phyloP scores from a whole-genome alignment of 2,797 vertebrate genomes.

The Cuculus canorus region DNA sequence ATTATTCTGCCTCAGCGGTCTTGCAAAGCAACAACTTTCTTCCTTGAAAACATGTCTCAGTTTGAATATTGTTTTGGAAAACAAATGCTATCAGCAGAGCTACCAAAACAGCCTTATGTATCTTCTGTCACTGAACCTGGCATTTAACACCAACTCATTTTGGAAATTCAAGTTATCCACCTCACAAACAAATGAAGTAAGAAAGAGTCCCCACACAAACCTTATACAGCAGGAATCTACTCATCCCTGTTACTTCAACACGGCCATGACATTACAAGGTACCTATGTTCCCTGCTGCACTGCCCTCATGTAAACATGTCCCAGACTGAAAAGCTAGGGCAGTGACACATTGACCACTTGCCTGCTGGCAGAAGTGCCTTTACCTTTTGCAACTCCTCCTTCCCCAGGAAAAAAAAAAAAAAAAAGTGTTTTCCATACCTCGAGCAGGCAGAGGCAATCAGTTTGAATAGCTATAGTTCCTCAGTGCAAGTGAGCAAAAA shows the following conservation, averaged over 20 bases:
- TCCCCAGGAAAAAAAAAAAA: not conserved
- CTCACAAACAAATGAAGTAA: not conserved
- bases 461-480: conserved; percentile 8
- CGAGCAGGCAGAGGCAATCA: not conserved
- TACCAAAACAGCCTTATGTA: not conserved
- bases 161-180: not conserved
- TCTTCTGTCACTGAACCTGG: not conserved
- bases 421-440: not conserved
- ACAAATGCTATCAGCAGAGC: not conserved
- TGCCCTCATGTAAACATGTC: not conserved
- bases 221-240: not conserved
- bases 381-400: not conserved
- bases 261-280: too few species aligned
- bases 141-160: not conserved
- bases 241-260: not conserved
- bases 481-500: not conserved
- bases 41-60: not conserved
- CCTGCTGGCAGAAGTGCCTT: not conserved
- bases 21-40: not conserved
- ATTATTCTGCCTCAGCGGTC: not conserved
- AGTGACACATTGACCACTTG: not conserved
- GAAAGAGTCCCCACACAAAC: not conserved
- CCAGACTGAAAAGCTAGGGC: rapidly evolving
- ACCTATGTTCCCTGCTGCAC: not conserved
- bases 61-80: not conserved